Evolutionary conservation across 2,888 invertebrate genomes (phyloP).

Genomic region (Zygaena filipendulae): DNA sequence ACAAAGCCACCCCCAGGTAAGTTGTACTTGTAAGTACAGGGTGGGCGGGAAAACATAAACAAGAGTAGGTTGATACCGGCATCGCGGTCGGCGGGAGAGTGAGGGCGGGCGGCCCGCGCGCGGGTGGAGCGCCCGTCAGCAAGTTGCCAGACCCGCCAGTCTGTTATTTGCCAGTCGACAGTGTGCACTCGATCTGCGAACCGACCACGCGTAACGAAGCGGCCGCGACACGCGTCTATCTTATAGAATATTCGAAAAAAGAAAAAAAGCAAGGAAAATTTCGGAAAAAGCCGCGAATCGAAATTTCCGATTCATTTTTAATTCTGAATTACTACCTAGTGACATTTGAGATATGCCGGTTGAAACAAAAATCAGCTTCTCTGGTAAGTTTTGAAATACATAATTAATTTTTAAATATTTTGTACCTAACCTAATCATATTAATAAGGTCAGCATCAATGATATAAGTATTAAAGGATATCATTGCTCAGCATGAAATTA

Average conservation of each 20-base stretch:
- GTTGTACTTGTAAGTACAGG: background rate
- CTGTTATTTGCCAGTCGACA: slow-evolving; percentile 33
- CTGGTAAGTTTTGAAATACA: slow-evolving; percentile 40
- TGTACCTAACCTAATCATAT: no score
- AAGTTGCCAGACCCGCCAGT: slow-evolving; percentile 20
- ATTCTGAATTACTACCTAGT: no score
- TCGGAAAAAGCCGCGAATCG: no score
- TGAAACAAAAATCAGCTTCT: slow-evolving; percentile 62
- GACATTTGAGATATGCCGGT: slow-evolving; percentile 40
- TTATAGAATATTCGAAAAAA: slow-evolving; percentile 1
- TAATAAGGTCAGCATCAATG: no score
- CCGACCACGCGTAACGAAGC: slow-evolving; percentile 39
- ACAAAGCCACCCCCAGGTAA: background rate
- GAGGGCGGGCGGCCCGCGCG: slow-evolving; percentile 33
- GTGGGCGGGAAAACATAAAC: slow-evolving; percentile 30
- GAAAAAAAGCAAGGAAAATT: background rate
- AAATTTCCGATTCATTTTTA: slow-evolving; percentile 1
- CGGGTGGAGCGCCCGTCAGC: slow-evolving; percentile 26
- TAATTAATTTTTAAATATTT: no score
- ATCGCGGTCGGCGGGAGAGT: slow-evolving; percentile 21
- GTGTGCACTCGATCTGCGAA: slow-evolving; percentile 45
- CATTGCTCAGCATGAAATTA: no score
- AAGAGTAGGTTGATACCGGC: slow-evolving; percentile 26
- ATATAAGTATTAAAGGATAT: no score
- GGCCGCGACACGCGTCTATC: slow-evolving; percentile 20